A percentile compares a stretch with the other conserved stretches of the same genome.
Conservation (phyloP, 2,113 vertebrate genomes). For the Eublepharis macularius region DNA sequence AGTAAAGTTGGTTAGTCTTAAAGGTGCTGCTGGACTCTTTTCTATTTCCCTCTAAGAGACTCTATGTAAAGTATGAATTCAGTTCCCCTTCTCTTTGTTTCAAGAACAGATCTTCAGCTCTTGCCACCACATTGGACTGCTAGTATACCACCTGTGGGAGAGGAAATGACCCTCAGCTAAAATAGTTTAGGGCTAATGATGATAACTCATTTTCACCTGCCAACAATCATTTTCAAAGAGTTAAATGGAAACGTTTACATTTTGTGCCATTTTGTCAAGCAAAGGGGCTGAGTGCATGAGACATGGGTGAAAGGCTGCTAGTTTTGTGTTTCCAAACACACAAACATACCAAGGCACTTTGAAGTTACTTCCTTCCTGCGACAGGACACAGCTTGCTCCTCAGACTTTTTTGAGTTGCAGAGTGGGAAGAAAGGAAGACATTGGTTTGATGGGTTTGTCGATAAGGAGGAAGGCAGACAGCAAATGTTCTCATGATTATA, state of each 20-base stretch:
- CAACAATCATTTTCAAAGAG: not conserved
- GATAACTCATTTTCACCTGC: not conserved
- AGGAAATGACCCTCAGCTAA: not conserved
- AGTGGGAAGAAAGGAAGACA: not conserved
- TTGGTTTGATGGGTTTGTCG: accelerated
- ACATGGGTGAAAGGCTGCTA: not conserved
- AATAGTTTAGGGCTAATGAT: not conserved
- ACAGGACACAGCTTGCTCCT: not conserved
- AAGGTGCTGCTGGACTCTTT: no score
- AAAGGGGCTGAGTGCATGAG: not conserved
- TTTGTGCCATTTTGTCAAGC: not conserved
- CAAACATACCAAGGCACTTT: not conserved
- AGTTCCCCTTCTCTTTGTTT: not conserved
- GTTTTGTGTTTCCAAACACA: not conserved
- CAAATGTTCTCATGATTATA: accelerated
- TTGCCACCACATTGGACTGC: not conserved
- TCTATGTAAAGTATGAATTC: not conserved
- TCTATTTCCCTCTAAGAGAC: no score
- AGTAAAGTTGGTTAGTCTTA: no score
- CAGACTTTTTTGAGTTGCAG: not conserved
- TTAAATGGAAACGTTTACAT: not conserved
- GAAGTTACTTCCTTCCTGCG: not conserved
- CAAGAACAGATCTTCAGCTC: not conserved
- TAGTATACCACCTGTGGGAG: not conserved
- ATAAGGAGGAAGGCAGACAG: not conserved